phyloP scores from a whole-genome alignment of 2,113 vertebrate species.

The Cairina moschata region DNA sequence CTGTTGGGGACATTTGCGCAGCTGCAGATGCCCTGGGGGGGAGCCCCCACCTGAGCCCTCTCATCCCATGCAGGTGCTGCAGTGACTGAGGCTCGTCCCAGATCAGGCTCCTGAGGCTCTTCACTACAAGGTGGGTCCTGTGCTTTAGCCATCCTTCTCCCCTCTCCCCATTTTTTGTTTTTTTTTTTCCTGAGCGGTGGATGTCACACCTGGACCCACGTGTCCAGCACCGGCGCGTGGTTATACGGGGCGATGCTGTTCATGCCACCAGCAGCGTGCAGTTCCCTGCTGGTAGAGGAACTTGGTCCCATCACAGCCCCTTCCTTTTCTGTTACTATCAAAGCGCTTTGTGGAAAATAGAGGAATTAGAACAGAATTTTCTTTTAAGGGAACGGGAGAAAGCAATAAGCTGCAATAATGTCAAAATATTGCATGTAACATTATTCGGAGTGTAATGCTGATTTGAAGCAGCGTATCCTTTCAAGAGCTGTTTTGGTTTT shows the following conservation, averaged over 20 bases:
- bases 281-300: background rate
- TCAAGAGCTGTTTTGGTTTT: background rate
- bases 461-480: background rate
- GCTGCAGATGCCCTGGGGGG: background rate
- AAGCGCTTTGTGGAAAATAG: background rate
- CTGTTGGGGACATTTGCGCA: no score
- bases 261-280: background rate
- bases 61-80: background rate
- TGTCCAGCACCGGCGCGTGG: background rate
- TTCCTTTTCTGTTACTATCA: background rate
- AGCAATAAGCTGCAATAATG: background rate
- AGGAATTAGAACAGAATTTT: background rate
- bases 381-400: background rate
- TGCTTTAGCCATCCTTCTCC: background rate
- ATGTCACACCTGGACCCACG: background rate
- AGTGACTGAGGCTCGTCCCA: background rate
- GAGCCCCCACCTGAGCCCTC: no score
- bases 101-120: no score
- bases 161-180: background rate
- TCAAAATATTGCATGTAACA: background rate
- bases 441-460: background rate
- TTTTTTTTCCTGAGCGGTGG: background rate
- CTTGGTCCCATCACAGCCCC: background rate
- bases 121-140: background rate
- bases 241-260: background rate